Base-by-base conservation (phyloP, 2,888 invertebrate genomes). In the Agonopterix alstromeriana region DNA sequence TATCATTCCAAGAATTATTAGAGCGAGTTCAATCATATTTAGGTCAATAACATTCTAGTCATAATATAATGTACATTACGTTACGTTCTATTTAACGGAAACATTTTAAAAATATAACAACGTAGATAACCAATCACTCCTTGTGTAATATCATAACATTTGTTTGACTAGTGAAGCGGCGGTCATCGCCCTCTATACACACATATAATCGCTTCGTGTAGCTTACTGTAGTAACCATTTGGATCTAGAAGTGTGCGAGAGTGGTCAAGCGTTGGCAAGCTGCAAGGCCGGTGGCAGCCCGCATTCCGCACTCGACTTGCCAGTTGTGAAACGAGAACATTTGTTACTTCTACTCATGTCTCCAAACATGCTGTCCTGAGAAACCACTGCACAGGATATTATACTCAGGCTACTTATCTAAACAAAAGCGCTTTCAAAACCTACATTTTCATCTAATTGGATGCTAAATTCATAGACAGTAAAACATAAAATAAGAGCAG, bases 181-280 rank as follows among this genome's bases (percentile, higher is more conserved):
- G 76, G 69, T 72, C 73, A 62, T 69, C 61, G 77, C 64, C 64
- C 77, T 65, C 63, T 53, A 55, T 57, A 53, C 57, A 61, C 61
- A 58, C 65, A 61, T 64, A 70, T 62, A 61, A 67, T 61, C 60
- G 61, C 59, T 59, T 57, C 64, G 65, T 27, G 36, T 17, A 43
- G 17, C 12, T 10, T 64, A 55, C 56, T 61, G 61, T 65, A 69
- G 64, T 69, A 65, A 70, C 70, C 73, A 72, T 72, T 74, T 70
- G 63, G 70, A 73, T 74, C 65, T 77, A 63, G 70, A 63, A 72
- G 69, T 73, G 73, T 70, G 70, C 70, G 72, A 76, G 81, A 82
- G 82, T 84, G 82, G 84, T 81, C 84, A 82, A 38, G 73, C 67
- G 73, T 76, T 79, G 82, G 82, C 80, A 77, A 80, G 81, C 78